Evolutionary conservation across 2,797 vertebrate species (phyloP).

Genomic region (Paguma larvata): DNA sequence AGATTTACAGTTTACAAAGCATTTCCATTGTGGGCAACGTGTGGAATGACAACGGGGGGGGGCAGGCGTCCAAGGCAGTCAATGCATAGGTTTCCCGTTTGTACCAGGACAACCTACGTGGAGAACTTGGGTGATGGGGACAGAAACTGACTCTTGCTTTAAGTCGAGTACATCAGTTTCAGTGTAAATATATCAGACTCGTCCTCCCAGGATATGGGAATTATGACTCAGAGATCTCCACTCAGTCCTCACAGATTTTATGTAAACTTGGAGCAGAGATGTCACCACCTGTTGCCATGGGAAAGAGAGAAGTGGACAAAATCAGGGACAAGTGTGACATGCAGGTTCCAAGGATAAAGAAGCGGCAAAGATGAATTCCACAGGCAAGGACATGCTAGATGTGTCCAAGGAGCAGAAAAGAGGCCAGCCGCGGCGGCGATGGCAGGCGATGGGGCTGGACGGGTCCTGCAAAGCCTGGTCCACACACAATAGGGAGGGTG

Average conservation of each 20-base stretch:
- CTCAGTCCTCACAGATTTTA: not conserved
- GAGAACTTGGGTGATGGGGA: not conserved
- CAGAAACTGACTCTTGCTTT: not conserved
- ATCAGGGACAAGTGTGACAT: not conserved
- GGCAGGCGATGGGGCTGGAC: not conserved
- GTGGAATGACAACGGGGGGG: not conserved
- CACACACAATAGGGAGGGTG: not conserved
- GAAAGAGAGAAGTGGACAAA: not conserved
- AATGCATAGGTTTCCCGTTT: not conserved
- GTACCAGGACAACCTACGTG: not conserved
- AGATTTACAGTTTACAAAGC: not conserved
- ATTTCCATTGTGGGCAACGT: not conserved
- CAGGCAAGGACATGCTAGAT: not conserved
- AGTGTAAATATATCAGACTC: not conserved
- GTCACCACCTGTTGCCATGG: not conserved
- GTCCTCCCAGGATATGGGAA: not conserved
- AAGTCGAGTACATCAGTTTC: not conserved
- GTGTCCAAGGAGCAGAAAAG: not conserved
- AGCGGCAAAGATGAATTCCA: no score
- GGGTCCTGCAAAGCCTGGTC: not conserved
- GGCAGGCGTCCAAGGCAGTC: not conserved
- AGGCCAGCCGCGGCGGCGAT: not conserved
- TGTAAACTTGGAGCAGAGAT: not conserved
- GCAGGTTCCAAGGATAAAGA: not conserved
- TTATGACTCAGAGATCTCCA: not conserved